Base-by-base conservation (phyloP, 35 echinoderm and acorn worm species). In the Ophiothrix spiculata region DNA sequence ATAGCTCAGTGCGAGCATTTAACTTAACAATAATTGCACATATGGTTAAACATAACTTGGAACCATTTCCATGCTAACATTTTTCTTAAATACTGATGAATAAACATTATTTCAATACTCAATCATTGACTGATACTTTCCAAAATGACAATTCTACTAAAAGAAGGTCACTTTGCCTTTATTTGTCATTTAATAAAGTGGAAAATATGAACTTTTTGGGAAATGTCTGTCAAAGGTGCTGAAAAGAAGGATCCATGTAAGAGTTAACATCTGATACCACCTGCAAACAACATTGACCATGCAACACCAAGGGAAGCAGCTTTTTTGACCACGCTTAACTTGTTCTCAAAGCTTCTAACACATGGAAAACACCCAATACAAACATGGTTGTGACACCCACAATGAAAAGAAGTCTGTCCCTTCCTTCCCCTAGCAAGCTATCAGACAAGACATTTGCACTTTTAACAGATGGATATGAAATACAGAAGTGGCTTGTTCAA, bases 371-470 rank as follows among this genome's bases (percentile, higher is more conserved):
- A 25, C 29, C 6, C 16, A 69, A n/a, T n/a, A 69, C 60, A 69
- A 69, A 69, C 60, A 28, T 69, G 60, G 16, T 69, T 69, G 16
- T 28, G 60, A 69, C 60, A 69, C 60, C 60, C 60, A 15, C 23
- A 69, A 25, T 69, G 10, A 69, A 69, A n/a, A 12, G 23, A 6
- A n/a, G 10, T 28, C 60, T 10, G 8, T n/a, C 60, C n/a, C n/a
- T n/a, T n/a, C n/a, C 60, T 25, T 69, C 23, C 60, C 42, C 42
- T 49, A 49, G 42, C 42, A 10, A 10, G 42, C 60, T 69, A 28
- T 69, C 60, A 69, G 60, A 69, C 60, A 69, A 69, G 60, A 69
- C 60, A 69, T 69, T 69, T 69, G 60, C 60, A 69, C 60, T 69
- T 69, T 69, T 69, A 69, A 69, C 60, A 69, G 60, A 69, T 69